Conservation (phyloP, 2,113 vertebrate species). For the Ramphastos sulfuratus region DNA sequence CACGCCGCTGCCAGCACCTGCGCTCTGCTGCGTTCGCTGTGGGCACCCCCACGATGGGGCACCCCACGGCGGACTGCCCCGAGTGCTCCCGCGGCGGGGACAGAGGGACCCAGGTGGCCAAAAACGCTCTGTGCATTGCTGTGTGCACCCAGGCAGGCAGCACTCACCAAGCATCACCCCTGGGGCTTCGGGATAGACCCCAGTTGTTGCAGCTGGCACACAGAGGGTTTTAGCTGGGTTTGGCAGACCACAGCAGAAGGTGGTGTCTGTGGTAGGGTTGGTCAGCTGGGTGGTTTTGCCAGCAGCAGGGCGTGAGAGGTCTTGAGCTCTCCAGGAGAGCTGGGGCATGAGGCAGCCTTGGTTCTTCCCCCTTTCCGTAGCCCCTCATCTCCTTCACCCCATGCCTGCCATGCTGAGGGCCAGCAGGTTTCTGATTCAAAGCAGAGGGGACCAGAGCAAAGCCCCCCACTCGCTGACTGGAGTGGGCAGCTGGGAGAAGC, state of each 20-base stretch:
- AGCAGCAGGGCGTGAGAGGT: rapidly evolving
- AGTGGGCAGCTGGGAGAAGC: background rate
- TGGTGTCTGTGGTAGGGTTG: background rate
- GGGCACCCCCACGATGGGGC: background rate
- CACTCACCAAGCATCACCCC: background rate
- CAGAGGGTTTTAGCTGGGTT: background rate
- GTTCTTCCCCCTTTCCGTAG: background rate
- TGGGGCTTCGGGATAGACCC: rapidly evolving
- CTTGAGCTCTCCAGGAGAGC: no score
- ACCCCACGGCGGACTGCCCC: rapidly evolving
- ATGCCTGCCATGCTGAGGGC: rapidly evolving
- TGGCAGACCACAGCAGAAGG: background rate
- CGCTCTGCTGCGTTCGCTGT: background rate
- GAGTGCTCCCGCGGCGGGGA: background rate
- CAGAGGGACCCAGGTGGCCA: rapidly evolving
- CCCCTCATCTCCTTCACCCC: no score
- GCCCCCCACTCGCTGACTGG: background rate
- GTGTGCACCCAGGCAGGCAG: rapidly evolving
- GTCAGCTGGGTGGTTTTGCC: rapidly evolving
- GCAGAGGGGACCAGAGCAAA: background rate
- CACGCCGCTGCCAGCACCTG: background rate
- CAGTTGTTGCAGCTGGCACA: background rate
- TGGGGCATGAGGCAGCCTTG: rapidly evolving
- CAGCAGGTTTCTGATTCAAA: background rate
- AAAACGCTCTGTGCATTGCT: rapidly evolving